These are phyloP conservation scores for Metridium senile DNA, from an alignment of 92 coral and sea anemone genomes.

Conservation along the genomic window DNA sequence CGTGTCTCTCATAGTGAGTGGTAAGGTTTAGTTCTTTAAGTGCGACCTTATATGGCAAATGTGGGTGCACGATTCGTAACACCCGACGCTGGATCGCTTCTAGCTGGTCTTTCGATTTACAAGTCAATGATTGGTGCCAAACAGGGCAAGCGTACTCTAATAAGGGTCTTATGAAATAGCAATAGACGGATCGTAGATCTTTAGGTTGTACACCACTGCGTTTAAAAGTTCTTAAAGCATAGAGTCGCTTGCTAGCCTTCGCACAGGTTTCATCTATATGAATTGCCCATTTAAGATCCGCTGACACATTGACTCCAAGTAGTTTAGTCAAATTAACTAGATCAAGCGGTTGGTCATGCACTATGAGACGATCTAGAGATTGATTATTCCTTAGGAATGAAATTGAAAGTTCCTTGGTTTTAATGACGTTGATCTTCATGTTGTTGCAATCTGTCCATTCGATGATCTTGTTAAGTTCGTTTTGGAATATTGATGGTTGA, in stretches of 20 bases:
- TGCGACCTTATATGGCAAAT: not conserved
- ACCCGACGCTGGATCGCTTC: conserved; percentile 20
- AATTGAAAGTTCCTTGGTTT: conserved; percentile 41
- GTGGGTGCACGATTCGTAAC: not conserved
- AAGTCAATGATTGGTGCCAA: conserved; percentile 19
- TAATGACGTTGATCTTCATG: conserved; percentile 53
- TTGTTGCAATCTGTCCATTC: conserved; percentile 20
- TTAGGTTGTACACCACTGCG: conserved; percentile 23
- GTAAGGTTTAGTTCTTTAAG: not conserved
- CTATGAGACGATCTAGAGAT: conserved; percentile 7
- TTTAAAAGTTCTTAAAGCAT: conserved; percentile 46
- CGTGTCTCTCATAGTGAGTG: not conserved
- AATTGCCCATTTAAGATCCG: conserved; percentile 46
- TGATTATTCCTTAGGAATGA: conserved; percentile 36
- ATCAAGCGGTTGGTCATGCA: conserved; percentile 42
- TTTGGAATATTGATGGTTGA: conserved; percentile 5
- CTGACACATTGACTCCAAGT: conserved; percentile 24
- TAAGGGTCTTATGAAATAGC: conserved; percentile 36
- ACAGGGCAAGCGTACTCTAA: conserved; percentile 49
- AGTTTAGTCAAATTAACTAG: conserved; percentile 21
- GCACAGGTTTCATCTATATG: conserved; percentile 36
- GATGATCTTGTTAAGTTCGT: conserved; percentile 23
- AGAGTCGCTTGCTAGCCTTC: conserved; percentile 47
- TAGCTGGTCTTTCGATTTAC: not conserved
- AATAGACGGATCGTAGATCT: conserved; percentile 35